Base-by-base conservation (phyloP, 1,140 invertebrate species). In the Bactericera cockerelli region DNA sequence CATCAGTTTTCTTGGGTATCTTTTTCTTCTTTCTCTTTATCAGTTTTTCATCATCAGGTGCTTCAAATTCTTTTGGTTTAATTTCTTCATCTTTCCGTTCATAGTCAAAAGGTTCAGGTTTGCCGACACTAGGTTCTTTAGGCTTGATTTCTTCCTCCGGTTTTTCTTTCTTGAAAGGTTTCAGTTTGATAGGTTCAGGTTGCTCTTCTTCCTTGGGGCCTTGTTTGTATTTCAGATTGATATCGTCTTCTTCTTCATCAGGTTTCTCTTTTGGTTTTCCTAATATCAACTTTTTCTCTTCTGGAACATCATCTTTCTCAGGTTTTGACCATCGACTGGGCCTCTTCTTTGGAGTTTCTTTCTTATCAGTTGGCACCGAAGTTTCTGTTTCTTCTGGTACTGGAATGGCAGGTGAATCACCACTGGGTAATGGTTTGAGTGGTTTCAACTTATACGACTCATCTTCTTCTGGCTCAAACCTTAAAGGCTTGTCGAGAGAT, bases 221-320 rank as follows among this genome's bases (percentile, higher is more conserved):
- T 39, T 57, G 59, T 19, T 61, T 61, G 14, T 61, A 56, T 39
- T 38, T 56, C 33, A 61, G 42, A 2, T 36, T 61, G 10, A 61
- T 61, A 42, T 58, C 68, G 63, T 73, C 67, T 54, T 71, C 63
- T 58, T 65, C 62, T 31, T 68, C 64, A 57, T 66, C 58, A 16
- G 66, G 62, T 56, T 70, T 67, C 56, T 74, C 68, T 59, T 71
- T 67, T 11, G 67, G 65, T 58, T 67, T 69, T 6, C 69, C 69
- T 2, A 63, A 36, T 1, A 71, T 75, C 3, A 78, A 65, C 8
- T 67, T 66, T 61, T 70, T 67, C 56, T 73, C 70, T 61, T 76
- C 72, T 4, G 69, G 69, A 49, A 69, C 69, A 39, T 63, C 57
- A 38, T 2, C 8, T 26, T 19, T 53, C 21, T 53, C 53, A 26